Conservation (phyloP, 2,888 invertebrate genomes). For the Achlya flavicornis region DNA sequence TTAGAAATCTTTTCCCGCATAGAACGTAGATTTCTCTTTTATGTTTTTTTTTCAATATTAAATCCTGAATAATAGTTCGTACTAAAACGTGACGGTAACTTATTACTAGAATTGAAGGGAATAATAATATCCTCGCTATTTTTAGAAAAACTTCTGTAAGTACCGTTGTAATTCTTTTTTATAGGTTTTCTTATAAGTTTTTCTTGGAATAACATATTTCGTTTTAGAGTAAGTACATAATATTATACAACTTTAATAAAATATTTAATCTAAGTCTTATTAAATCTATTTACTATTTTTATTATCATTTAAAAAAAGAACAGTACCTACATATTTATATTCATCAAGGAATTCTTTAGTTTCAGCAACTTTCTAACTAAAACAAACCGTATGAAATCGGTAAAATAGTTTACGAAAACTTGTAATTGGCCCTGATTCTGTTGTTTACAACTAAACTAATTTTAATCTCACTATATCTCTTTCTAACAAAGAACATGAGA, state of each 20-base stretch:
- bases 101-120: not conserved
- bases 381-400: not conserved
- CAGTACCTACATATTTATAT: too few relatives aligned
- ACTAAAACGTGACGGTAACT: not conserved
- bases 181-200: not conserved
- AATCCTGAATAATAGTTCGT: not conserved
- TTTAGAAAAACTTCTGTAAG: not conserved
- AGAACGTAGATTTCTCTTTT: conserved; percentile 18
- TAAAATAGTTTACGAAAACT: not conserved
- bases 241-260: too few relatives aligned
- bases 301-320: too few relatives aligned
- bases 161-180: too few relatives aligned
- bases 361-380: not conserved
- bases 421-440: too few relatives aligned
- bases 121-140: not conserved
- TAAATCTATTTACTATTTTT: too few relatives aligned
- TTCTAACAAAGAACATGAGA: too few relatives aligned
- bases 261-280: too few relatives aligned
- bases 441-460: too few relatives aligned
- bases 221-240: not conserved
- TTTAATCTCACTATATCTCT: too few relatives aligned
- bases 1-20: conserved; percentile 17
- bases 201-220: not conserved
- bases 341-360: too few relatives aligned
- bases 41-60: conserved; percentile 12